Percentiles rank a stretch among this genome's conserved stretches.
phyloP scores from a whole-genome alignment of 2,888 invertebrate genomes.

The Zaprionus lineosus region DNA sequence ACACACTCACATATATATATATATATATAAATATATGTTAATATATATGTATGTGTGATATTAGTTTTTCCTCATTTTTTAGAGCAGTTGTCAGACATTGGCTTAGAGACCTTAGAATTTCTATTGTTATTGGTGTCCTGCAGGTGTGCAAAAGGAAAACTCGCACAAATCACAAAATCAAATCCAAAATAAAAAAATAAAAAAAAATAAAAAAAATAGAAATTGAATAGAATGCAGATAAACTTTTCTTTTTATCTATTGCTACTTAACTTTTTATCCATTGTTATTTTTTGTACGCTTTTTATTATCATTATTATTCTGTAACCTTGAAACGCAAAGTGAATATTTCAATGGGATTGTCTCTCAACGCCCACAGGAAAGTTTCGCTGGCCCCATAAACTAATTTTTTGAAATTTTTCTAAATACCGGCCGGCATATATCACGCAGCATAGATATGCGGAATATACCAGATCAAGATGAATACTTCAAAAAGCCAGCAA shows the following conservation, averaged over 20 bases:
- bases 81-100: constrained; percentile 39
- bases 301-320: constrained; percentile 11
- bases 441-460: background rate
- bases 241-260: background rate
- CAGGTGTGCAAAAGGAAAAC: constrained; percentile 43
- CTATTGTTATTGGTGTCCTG: constrained; percentile 48
- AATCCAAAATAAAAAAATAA: background rate
- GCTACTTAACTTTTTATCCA: constrained; percentile 7
- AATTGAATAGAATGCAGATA: background rate
- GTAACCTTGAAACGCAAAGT: constrained; percentile 46
- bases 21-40: constrained; percentile 18
- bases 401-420: constrained; percentile 30
- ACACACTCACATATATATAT: background rate
- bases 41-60: constrained; percentile 31
- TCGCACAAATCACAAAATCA: too few species aligned
- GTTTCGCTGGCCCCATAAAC: constrained; percentile 46
- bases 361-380: constrained; percentile 40
- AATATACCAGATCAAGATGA: background rate
- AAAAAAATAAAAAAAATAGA: constrained; percentile 20
- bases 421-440: constrained; percentile 53
- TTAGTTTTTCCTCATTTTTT: constrained; percentile 1
- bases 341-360: constrained; percentile 37
- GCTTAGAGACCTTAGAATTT: constrained; percentile 36
- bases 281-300: constrained; percentile 11
- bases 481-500: background rate